Evolutionary conservation across 1,140 invertebrate genomes (phyloP).

Genomic region (Drosophila gunungcola): DNA sequence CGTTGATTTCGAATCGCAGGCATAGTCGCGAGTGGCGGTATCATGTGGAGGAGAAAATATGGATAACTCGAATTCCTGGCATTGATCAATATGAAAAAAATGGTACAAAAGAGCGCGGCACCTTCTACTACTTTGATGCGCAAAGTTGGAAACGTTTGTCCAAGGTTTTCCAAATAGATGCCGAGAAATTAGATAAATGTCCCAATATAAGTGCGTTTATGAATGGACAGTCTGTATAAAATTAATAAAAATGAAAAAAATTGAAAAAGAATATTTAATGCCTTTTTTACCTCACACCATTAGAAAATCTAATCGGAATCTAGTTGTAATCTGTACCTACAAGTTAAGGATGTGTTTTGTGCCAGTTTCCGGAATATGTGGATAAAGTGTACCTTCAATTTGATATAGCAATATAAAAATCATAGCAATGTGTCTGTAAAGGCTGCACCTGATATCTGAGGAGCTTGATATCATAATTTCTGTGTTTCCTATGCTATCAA

Average conservation of each 20-base stretch:
- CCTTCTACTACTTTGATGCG: constrained; percentile 99
- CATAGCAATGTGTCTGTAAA: no score
- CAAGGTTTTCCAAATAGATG: constrained; percentile 98
- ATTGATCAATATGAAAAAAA: constrained; percentile 95
- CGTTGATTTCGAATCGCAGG: constrained; percentile 85
- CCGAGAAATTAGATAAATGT: constrained; percentile 95
- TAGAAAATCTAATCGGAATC: no score
- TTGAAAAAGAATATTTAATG: constrained; percentile 66
- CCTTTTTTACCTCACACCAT: background rate
- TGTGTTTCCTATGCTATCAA: no score
- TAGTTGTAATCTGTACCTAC: no score
- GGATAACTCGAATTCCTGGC: constrained; percentile 98
- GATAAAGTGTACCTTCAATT: no score
- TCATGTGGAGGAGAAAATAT: constrained; percentile 99
- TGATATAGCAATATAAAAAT: no score
- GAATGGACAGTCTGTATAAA: constrained; percentile 85
- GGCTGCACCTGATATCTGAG: no score
- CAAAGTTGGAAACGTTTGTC: constrained; percentile 98
- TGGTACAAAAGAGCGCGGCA: constrained; percentile 97
- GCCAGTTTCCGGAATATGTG: no score
- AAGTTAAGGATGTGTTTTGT: no score
- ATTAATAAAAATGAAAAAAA: constrained; percentile 84
- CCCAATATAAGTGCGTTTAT: constrained; percentile 85
- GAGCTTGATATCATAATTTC: no score
- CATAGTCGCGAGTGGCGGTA: constrained; percentile 99